Percentiles rank a stretch among this genome's conserved stretches.
These are phyloP conservation scores for Myotis pilosus DNA, from an alignment of 2,797 vertebrate species.

Conservation along the genomic window DNA sequence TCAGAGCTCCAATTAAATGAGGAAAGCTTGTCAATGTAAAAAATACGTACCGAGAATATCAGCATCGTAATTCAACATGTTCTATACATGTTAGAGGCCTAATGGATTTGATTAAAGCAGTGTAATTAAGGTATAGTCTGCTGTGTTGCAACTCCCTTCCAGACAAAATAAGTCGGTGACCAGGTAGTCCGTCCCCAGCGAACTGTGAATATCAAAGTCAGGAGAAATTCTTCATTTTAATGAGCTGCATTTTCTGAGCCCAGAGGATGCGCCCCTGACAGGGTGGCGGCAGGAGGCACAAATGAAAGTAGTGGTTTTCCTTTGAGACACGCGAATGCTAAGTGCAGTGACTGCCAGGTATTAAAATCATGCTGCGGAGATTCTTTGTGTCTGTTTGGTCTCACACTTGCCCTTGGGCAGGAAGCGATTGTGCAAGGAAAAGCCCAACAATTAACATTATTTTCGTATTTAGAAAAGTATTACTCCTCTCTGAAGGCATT, in stretches of 20 bases:
- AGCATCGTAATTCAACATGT: conserved; percentile 46
- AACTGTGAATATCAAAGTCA: conserved; percentile 72
- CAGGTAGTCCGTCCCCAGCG: conserved; percentile 65
- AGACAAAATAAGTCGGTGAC: conserved; percentile 66
- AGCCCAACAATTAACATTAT: neutral
- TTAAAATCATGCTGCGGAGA: conserved; percentile 53
- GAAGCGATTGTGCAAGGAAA: conserved; percentile 51
- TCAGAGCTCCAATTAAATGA: conserved; percentile 64
- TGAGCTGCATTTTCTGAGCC: conserved; percentile 70
- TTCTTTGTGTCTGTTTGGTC: conserved; percentile 31
- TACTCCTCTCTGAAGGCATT: neutral
- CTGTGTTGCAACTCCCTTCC: conserved; percentile 63
- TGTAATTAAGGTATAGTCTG: conserved; percentile 67
- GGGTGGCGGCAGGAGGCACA: conserved; percentile 73
- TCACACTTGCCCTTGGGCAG: conserved; percentile 64
- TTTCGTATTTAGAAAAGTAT: conserved; percentile 12
- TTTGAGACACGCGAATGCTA: conserved; percentile 70
- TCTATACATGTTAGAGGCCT: conserved; percentile 67
- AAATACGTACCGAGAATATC: conserved; percentile 43
- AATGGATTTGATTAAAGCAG: conserved; percentile 68
- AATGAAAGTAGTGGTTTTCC: conserved; percentile 72
- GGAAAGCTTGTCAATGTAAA: conserved; percentile 51
- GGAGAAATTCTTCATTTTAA: conserved; percentile 76
- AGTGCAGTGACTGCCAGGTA: conserved; percentile 68
- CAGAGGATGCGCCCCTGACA: conserved; percentile 59